Conservation (phyloP, 2,797 vertebrate species). For the Halcyon smyrnensis region DNA sequence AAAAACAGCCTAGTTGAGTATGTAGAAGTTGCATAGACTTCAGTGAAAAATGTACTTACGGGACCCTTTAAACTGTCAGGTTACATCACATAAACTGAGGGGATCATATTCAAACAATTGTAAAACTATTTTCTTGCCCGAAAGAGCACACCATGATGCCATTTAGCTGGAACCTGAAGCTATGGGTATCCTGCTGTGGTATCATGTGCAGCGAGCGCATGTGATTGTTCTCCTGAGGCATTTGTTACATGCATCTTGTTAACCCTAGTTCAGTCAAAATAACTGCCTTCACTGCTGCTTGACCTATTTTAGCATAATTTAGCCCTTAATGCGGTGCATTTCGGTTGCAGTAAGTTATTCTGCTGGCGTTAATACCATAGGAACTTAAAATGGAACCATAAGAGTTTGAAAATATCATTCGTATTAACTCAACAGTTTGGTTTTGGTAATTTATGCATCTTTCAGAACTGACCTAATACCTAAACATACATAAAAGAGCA, state of each 20-base stretch:
- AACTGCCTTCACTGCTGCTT: constrained; percentile 66
- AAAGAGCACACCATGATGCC: constrained; percentile 76
- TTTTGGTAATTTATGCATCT: constrained; percentile 42
- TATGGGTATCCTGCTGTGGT: constrained; percentile 75
- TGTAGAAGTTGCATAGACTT: not conserved
- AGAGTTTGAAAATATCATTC: constrained; percentile 50
- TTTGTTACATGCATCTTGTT: constrained; percentile 75
- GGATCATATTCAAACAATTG: constrained; percentile 71
- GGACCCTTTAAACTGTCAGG: constrained; percentile 71
- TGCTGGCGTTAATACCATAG: constrained; percentile 19
- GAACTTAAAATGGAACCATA: constrained; percentile 30
- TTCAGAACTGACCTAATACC: constrained; percentile 35
- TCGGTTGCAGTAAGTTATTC: constrained; percentile 38
- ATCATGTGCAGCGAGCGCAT: constrained; percentile 66
- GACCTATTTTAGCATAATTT: constrained; percentile 75
- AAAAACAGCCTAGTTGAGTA: constrained; percentile 44
- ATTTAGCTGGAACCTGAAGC: constrained; percentile 76
- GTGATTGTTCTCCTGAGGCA: constrained; percentile 74
- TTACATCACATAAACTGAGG: constrained; percentile 60
- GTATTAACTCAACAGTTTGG: constrained; percentile 44
- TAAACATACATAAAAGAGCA: not conserved
- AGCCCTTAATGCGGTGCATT: not conserved
- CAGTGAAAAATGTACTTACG: constrained; percentile 5
- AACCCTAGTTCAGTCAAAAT: constrained; percentile 74
- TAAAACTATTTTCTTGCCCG: constrained; percentile 70